These are phyloP conservation scores for Knipowitschia caucasica DNA, from an alignment of 2,797 vertebrate species.

Conservation along the genomic window DNA sequence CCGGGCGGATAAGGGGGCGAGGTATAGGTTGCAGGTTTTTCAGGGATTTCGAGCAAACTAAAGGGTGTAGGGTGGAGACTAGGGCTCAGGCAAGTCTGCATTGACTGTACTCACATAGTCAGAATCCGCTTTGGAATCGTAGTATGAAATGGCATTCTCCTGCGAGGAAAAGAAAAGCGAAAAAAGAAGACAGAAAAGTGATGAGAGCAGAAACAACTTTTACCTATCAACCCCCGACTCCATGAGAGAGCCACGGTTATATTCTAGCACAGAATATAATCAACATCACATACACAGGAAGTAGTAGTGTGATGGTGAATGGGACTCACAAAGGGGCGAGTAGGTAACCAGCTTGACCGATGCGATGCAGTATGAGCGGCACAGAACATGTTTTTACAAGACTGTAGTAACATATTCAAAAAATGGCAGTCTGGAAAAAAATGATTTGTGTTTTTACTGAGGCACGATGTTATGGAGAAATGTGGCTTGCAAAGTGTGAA, in stretches of 20 bases:
- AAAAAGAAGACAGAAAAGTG: conserved; percentile 53
- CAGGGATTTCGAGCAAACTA: conserved; percentile 29
- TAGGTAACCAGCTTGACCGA: conserved; percentile 30
- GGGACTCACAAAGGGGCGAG: conserved; percentile 46
- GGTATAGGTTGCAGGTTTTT: conserved; percentile 31
- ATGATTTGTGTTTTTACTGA: conserved; percentile 2
- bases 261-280: conserved; percentile 79
- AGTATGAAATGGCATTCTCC: conserved; percentile 95
- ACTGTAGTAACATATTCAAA: conserved; percentile 37
- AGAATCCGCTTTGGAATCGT: conserved; percentile 93
- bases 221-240: conserved; percentile 54
- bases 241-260: conserved; percentile 68
- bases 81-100: conserved; percentile 28
- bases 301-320: conserved; percentile 71
- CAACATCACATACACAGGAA: conserved; percentile 74
- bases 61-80: conserved; percentile 19
- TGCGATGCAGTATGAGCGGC: conserved; percentile 37
- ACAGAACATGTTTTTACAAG: conserved; percentile 40
- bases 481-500: conserved; percentile 30
- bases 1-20: conserved; percentile 6
- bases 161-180: conserved; percentile 75
- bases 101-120: conserved; percentile 87
- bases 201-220: conserved; percentile 69
- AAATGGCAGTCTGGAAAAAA: conserved; percentile 18
- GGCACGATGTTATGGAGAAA: conserved; percentile 39